A percentile compares a stretch with the other conserved stretches of the same genome.
These are phyloP conservation scores for Zeugodacus cucurbitae DNA, from an alignment of 1,140 invertebrate species.

Conservation along the genomic window DNA sequence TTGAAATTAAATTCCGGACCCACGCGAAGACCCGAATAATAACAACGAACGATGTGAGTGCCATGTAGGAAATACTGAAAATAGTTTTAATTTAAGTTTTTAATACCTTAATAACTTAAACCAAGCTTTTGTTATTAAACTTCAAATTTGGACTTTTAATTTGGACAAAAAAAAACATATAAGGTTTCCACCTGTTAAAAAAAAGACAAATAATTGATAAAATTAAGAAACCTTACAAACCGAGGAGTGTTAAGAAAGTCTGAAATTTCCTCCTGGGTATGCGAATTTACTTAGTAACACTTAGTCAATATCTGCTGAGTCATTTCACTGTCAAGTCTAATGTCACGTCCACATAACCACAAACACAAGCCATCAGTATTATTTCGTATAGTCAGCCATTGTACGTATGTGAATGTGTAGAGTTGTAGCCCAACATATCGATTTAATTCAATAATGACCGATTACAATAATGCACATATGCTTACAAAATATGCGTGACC, in stretches of 20 bases:
- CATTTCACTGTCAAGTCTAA: constrained; percentile 14
- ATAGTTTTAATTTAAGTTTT: too few species aligned
- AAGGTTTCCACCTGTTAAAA: too few species aligned
- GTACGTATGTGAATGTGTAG: neutral
- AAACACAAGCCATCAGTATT: neutral
- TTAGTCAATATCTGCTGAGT: neutral
- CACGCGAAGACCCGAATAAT: neutral
- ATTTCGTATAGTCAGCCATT: neutral
- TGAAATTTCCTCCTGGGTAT: neutral
- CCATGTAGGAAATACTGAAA: neutral
- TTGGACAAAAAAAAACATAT: too few species aligned
- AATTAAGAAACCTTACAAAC: too few species aligned
- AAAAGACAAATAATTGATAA: too few species aligned
- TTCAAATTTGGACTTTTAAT: too few species aligned
- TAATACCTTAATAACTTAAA: too few species aligned
- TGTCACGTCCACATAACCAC: neutral
- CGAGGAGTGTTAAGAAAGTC: too few species aligned
- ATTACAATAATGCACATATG: neutral
- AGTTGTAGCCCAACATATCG: neutral
- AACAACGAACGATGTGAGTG: neutral
- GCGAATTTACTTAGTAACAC: neutral
- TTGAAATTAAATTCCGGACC: neutral
- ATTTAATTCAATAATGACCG: constrained; percentile 3
- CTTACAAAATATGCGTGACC: neutral
- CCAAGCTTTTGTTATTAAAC: too few species aligned